These are phyloP conservation scores for Plemyria rubiginata DNA, from an alignment of 2,888 invertebrate genomes.

Conservation along the genomic window DNA sequence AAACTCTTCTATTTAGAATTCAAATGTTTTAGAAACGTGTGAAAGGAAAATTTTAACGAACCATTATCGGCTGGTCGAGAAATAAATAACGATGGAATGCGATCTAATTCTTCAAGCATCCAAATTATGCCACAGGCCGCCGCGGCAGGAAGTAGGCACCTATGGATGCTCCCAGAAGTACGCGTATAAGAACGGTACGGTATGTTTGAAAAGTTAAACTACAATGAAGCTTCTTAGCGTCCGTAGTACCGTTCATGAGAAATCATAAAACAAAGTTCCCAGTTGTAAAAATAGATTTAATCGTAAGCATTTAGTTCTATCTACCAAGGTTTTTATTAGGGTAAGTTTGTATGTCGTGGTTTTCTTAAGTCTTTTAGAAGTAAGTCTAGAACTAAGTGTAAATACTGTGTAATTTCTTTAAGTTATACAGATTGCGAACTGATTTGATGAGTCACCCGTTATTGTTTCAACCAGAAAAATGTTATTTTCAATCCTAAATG, in stretches of 20 bases:
- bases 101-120: too few species aligned
- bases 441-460: conserved; percentile 44
- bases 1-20: conserved; percentile 16
- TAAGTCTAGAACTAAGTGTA: too few species aligned
- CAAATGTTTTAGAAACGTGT: background rate
- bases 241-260: background rate
- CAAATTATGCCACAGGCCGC: too few species aligned
- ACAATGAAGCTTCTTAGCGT: too few species aligned
- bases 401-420: too few species aligned
- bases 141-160: too few species aligned
- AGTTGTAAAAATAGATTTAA: background rate
- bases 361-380: too few species aligned
- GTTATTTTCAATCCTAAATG: conserved; percentile 53
- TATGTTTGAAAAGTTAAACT: too few species aligned
- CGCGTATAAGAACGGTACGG: too few species aligned
- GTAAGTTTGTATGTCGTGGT: too few species aligned
- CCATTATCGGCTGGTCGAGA: background rate
- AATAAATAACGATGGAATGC: too few species aligned
- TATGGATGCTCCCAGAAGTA: too few species aligned
- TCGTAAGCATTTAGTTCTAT: background rate
- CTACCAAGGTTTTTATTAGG: background rate
- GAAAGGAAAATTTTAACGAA: background rate
- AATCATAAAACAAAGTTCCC: background rate
- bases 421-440: background rate
- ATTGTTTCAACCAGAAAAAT: conserved; percentile 57